Evolutionary conservation across 2,113 vertebrate genomes (phyloP).

Genomic region (Xenotilapia longispinis): DNA sequence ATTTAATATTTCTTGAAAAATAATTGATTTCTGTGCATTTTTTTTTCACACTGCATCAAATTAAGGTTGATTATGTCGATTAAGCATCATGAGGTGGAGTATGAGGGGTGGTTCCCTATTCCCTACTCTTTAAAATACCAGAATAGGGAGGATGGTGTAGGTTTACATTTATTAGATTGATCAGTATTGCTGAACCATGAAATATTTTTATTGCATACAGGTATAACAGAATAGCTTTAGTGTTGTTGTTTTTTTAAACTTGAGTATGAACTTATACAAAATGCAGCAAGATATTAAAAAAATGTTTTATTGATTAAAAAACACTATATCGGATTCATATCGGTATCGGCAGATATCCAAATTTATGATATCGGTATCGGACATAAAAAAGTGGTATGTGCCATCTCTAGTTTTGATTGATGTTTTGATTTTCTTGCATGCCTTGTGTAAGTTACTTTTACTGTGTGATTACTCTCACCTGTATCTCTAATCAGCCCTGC

Average conservation of each 20-base stretch:
- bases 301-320: neutral
- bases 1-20: no score
- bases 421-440: neutral
- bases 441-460: neutral
- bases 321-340: neutral
- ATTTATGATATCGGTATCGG: fast-evolving
- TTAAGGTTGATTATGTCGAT: no score
- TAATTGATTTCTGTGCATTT: no score
- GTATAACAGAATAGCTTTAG: neutral
- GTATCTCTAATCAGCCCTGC: neutral
- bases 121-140: neutral
- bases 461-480: neutral
- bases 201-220: fast-evolving
- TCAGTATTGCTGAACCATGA: neutral
- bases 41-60: no score
- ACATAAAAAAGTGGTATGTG: neutral
- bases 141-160: neutral
- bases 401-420: neutral
- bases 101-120: no score
- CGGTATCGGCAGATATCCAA: neutral
- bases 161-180: neutral
- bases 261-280: neutral
- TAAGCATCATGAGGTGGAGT: no score
- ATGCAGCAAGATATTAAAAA: neutral
- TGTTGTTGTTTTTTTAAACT: neutral